Evolutionary conservation across 2,113 vertebrate species (phyloP), one percentile per base, ranked within the genome.

Genomic region (Nyctereutes procyonoides): DNA sequence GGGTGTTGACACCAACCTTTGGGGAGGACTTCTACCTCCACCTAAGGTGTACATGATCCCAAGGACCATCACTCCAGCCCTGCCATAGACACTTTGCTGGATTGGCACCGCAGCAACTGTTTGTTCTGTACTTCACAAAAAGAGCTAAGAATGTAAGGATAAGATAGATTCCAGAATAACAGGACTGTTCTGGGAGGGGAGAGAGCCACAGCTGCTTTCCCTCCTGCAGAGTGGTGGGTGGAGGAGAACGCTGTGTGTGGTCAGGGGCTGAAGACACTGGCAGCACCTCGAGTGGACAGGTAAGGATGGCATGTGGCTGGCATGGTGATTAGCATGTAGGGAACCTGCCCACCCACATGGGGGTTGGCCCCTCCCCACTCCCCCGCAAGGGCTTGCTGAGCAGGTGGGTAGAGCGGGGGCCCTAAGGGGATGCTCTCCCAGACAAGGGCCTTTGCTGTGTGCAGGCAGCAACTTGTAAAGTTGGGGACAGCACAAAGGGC

Each of bases 201-300:
- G 43, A 51, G 55, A 19, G 8, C 19, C 13, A 10, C 13, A 3
- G 14, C 28, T 22, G 26, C 16, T 17, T 30, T 8, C 9, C 4
- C 7, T 30, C 48, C 60, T 17, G 15, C 20, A 30, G 77, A n/a
- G 79, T 0, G 35, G 11, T 3, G 38, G 35, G 7, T 17, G 19
- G 19, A 43, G 28, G 38, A 43, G 13, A 19, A 5, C 7, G 2
- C 35, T 14, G 0, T 0, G 58, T 10, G 0, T 0, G 43, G 43
- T 15, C 56, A 7, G 8, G 89, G 9, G 77, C 12, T 16, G 60
- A 26, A 10, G 55, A 53, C 60, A 3, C 32, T 5, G 24, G 13
- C 22, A 9, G 53, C 8, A 8, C 35, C 22, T 60, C 30, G 1
- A 58, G 35, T 0, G 10, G 17, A 14, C n/a, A 14, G 13, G 56